These are phyloP conservation scores for Tachysurus fulvidraco DNA, from an alignment of 2,113 vertebrate species.

Conservation along the genomic window DNA sequence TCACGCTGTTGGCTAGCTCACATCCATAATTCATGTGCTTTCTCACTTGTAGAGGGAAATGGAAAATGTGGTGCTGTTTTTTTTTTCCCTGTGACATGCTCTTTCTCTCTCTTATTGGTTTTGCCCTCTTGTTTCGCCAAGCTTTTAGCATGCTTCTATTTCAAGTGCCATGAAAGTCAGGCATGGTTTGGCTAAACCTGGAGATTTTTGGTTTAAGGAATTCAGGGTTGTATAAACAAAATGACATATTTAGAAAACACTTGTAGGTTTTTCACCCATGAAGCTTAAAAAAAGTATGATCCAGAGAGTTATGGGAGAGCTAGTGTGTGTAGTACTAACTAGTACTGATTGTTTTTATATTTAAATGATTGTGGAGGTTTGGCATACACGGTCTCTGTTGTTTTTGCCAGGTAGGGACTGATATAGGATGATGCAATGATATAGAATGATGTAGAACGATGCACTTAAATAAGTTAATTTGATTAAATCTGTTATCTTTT, in stretches of 20 bases:
- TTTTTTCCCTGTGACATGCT: constrained; percentile 22
- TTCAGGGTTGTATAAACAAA: constrained; percentile 5
- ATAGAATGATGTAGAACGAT: neutral
- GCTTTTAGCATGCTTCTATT: constrained; percentile 23
- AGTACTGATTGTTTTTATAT: no score
- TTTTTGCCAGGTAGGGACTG: neutral
- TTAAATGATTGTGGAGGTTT: neutral
- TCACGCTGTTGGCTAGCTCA: constrained; percentile 49
- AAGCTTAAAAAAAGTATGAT: neutral
- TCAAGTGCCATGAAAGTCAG: constrained; percentile 24
- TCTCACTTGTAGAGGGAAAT: constrained; percentile 54
- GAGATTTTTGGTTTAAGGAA: constrained; percentile 10
- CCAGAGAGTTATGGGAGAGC: neutral
- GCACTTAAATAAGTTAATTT: constrained; percentile 35
- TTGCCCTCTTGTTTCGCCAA: constrained; percentile 44
- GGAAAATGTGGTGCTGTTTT: constrained; percentile 54
- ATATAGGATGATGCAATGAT: neutral
- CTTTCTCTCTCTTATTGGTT: constrained; percentile 41
- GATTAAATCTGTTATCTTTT: constrained; percentile 34
- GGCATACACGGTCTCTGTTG: neutral
- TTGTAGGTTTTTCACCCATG: constrained; percentile 8
- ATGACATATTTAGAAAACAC: neutral
- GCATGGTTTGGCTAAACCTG: constrained; percentile 29
- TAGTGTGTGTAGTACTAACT: no score
- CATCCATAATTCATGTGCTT: constrained; percentile 58